Conservation (phyloP, 1,140 invertebrate genomes). For the Papilio glaucus region DNA sequence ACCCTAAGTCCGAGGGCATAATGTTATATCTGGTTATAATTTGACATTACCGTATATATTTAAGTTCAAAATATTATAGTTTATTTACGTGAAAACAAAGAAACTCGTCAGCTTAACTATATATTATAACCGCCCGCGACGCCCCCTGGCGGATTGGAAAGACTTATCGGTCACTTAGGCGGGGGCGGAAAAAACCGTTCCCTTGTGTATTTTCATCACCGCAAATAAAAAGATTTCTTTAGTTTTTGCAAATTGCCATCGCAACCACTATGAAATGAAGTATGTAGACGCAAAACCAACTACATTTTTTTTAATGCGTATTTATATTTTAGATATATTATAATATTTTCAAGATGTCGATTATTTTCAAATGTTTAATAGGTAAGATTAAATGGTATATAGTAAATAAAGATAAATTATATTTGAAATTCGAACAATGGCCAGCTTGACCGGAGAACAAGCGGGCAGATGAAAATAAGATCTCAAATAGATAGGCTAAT, state of each 20-base stretch:
- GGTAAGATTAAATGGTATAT: no score
- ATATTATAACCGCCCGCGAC: neutral
- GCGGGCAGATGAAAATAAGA: neutral
- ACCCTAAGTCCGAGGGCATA: no score
- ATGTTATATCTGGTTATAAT: neutral
- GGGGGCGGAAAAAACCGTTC: neutral
- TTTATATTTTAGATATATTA: neutral
- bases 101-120: neutral
- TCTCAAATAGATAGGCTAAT: neutral
- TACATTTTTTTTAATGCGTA: neutral
- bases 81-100: neutral
- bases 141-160: neutral
- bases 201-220: conserved; percentile 5
- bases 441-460: no score
- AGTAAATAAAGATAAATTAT: no score
- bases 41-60: neutral
- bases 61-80: neutral
- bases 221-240: neutral
- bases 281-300: neutral
- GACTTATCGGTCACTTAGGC: conserved; percentile 6
- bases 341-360: neutral
- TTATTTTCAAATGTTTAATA: no score
- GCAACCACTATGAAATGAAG: neutral
- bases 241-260: neutral
- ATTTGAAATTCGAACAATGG: no score